Evolutionary conservation across 2,113 vertebrate species (phyloP).

Genomic region (Sciurus niger): DNA sequence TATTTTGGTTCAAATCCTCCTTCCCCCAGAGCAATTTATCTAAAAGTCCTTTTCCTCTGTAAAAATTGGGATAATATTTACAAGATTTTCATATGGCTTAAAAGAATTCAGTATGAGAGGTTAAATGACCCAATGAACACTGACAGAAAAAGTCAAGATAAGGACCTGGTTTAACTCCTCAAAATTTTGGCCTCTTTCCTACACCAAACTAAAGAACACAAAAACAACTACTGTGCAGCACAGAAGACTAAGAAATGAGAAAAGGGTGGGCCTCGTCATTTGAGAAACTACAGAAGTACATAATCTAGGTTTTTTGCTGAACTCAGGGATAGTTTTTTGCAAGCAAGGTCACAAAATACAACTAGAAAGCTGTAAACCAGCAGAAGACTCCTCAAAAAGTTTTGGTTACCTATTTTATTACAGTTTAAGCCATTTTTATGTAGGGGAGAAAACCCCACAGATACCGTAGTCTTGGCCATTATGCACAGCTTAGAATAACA

Average conservation of each 20-base stretch:
- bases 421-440: not conserved
- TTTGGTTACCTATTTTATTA: not conserved
- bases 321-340: not conserved
- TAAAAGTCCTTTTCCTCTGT: conserved; percentile 54
- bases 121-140: not conserved
- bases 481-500: not conserved
- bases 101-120: not conserved
- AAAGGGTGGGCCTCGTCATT: not conserved
- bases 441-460: not conserved
- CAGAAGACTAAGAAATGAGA: conserved; percentile 4
- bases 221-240: not conserved
- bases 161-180: conserved; percentile 7
- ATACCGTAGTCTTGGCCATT: not conserved
- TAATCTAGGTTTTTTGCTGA: not conserved
- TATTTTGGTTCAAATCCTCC: not conserved
- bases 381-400: not conserved
- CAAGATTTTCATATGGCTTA: conserved; percentile 19
- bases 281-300: not conserved
- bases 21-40: conserved; percentile 38
- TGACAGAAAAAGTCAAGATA: not conserved
- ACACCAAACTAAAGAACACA: conserved; percentile 13
- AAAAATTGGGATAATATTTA: conserved; percentile 34
- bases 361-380: conserved; percentile 8
- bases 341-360: conserved; percentile 54
- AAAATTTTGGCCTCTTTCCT: not conserved